Evolutionary conservation across 2,113 vertebrate species (phyloP).

Genomic region (Sylvietta virens): DNA sequence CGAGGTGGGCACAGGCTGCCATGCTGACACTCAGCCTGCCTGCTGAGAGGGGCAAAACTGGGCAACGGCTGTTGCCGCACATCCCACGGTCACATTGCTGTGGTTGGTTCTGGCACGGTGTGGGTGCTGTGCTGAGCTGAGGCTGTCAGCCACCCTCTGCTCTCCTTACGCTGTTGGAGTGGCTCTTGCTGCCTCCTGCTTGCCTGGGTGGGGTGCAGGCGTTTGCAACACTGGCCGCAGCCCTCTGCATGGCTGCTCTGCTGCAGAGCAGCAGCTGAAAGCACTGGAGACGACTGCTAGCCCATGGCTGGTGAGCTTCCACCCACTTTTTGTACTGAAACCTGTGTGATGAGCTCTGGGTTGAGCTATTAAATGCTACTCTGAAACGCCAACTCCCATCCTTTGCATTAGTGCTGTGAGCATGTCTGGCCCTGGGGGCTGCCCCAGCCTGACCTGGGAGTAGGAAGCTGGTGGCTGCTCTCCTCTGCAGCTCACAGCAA

Average conservation of each 20-base stretch:
- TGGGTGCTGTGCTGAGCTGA: neutral
- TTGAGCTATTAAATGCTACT: neutral
- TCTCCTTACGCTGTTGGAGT: neutral
- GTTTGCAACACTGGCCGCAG: neutral
- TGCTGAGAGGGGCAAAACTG: neutral
- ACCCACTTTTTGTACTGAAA: neutral
- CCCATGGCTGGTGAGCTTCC: fast-evolving
- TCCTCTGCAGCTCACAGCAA: fast-evolving
- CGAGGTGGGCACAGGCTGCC: neutral
- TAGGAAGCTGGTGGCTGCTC: neutral
- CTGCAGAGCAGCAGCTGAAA: neutral
- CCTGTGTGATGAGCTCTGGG: neutral
- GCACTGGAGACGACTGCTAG: neutral
- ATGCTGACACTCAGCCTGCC: neutral
- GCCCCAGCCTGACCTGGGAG: neutral
- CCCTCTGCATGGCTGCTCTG: neutral
- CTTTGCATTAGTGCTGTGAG: neutral
- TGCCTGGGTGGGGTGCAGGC: neutral
- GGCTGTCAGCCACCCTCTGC: neutral
- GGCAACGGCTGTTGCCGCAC: neutral
- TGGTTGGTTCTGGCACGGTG: fast-evolving
- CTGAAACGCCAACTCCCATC: fast-evolving
- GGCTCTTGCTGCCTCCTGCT: neutral
- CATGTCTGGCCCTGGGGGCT: neutral
- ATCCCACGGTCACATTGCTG: fast-evolving